Base-by-base conservation (phyloP, 2,797 vertebrate species). In the Coreius guichenoti region DNA sequence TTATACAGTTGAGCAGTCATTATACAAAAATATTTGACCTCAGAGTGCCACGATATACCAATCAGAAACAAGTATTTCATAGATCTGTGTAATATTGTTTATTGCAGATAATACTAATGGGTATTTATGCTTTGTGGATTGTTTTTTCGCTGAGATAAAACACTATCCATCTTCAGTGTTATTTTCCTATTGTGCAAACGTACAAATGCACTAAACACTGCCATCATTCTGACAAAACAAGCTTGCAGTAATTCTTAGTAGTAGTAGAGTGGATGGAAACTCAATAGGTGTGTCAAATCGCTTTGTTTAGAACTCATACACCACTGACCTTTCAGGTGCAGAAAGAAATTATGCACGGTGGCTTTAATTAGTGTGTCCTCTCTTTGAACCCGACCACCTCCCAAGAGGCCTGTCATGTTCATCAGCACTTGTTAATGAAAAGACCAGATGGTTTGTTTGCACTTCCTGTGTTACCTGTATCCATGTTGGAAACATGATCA, bases 331-430 rank as follows among this genome's bases (percentile, higher is more conserved):
- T 89, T 91, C 83, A 86, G 90, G 90, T 91, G 77, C 90, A 90
- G 68, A 89, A 82, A 65, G 76, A 47, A 85, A 92, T 96, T 93
- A 92, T 93, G 88, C 87, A 91, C 7, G 91, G 92, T 78, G 86
- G 91, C 90, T 95, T 94, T 92, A 75, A 88, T 77, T 88, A 78
- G 76, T 31, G 36, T 58, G 45, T 54, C 79, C 80, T 54, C 56
- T 84, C 89, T 92, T 94, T 95, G 89, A 93, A 91, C 85, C 33
- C 68, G 63, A 82, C 80, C 90, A 91, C 90, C 94, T 93, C 91
- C 61, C 73, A 80, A 81, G 43, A 86, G 68, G 86, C 68, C 70
- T 65, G 76, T 85, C 69, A 7, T 39, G 51, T 80, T 86, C 54
- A 33, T 90, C 86, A 89, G 67, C 89, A 80, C 65, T 43, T 58